These are phyloP conservation scores for Anoura caudifer DNA, from an alignment of 2,113 vertebrate species.

Conservation along the genomic window DNA sequence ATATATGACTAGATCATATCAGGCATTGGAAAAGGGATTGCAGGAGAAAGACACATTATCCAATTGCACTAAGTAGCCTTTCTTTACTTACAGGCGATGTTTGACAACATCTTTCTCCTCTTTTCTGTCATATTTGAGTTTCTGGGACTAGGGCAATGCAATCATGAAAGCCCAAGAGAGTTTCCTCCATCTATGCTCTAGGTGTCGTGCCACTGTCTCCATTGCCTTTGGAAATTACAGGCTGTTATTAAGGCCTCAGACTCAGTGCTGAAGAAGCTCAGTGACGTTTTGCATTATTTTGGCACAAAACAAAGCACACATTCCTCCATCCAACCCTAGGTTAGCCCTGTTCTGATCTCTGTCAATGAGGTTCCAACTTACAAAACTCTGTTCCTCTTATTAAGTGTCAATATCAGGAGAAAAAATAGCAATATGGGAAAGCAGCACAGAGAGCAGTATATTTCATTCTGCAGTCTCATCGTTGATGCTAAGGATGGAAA, in stretches of 20 bases:
- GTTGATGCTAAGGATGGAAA: not conserved
- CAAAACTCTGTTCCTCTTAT: not conserved
- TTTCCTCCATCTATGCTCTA: fast-evolving
- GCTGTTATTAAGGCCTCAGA: not conserved
- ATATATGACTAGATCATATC: not conserved
- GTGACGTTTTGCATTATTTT: not conserved
- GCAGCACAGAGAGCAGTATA: not conserved
- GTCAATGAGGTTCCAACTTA: conserved; percentile 10
- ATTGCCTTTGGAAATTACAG: not conserved
- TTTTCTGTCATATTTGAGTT: not conserved
- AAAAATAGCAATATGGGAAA: not conserved
- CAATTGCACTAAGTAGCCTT: not conserved
- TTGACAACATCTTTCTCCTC: not conserved
- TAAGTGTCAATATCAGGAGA: not conserved
- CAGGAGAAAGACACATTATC: not conserved
- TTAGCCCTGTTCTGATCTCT: not conserved
- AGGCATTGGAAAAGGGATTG: not conserved
- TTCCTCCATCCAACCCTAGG: not conserved
- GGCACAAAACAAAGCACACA: not conserved
- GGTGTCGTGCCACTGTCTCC: not conserved
- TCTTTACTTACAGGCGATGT: not conserved
- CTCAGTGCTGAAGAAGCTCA: not conserved
- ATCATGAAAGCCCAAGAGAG: not conserved
- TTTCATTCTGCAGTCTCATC: not conserved
- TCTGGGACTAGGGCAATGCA: not conserved